phyloP scores from a whole-genome alignment of 1,140 invertebrate genomes.

The Rhizoglyphus robini region DNA sequence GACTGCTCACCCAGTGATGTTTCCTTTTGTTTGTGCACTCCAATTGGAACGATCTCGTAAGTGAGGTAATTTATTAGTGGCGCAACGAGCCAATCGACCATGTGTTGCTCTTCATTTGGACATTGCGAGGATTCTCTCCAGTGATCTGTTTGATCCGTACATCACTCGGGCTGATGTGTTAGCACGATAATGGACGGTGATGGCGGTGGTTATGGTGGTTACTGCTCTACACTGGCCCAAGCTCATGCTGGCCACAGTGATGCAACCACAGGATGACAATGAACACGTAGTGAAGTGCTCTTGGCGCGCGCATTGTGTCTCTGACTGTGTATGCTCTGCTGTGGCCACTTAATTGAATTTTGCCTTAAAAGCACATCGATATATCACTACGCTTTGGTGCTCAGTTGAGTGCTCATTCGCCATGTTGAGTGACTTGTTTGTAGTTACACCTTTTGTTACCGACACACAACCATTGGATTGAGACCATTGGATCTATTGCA shows the following conservation, averaged over 20 bases:
- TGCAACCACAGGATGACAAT: conserved; percentile 1
- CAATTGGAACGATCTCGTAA: conserved; percentile 4
- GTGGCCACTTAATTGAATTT: conserved; percentile 7
- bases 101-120: background rate
- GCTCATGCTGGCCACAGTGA: background rate
- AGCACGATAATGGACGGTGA: too few species aligned
- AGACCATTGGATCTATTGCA: too few species aligned
- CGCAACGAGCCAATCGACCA: too few species aligned
- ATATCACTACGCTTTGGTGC: background rate
- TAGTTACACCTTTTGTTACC: too few species aligned
- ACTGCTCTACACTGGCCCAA: too few species aligned
- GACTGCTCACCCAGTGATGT: too few species aligned
- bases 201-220: too few species aligned
- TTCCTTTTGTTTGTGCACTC: background rate
- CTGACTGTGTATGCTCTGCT: background rate
- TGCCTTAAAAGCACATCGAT: conserved; percentile 5
- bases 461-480: too few species aligned
- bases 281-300: too few species aligned
- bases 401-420: background rate
- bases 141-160: background rate
- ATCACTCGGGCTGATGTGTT: too few species aligned
- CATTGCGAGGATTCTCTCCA: background rate
- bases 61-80: background rate
- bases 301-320: too few species aligned
- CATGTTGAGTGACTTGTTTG: too few species aligned